phyloP scores from a whole-genome alignment of 2,888 invertebrate genomes.

The Trachelus tabidus region DNA sequence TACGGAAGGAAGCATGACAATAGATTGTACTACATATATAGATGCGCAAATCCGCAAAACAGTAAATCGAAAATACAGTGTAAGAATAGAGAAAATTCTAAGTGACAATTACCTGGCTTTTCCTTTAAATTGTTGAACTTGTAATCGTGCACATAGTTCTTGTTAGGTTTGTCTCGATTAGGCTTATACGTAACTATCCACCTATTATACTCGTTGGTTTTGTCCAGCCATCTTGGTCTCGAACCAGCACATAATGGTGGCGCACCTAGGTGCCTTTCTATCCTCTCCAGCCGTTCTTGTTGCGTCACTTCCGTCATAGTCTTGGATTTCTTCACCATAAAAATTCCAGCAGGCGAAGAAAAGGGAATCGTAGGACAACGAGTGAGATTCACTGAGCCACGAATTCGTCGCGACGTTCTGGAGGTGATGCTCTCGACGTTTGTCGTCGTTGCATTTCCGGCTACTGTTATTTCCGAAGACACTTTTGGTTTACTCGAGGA shows the following conservation, averaged over 20 bases:
- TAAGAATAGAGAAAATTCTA: not conserved
- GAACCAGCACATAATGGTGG: conserved; percentile 55
- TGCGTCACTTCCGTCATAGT: conserved; percentile 65
- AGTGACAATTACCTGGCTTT: conserved; percentile 53
- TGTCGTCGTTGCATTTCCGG: conserved; percentile 17
- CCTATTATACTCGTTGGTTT: conserved; percentile 44
- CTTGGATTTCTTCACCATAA: conserved; percentile 67
- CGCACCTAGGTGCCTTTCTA: conserved; percentile 68
- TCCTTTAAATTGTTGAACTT: conserved; percentile 51
- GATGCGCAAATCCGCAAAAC: not conserved
- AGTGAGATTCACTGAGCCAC: conserved; percentile 64
- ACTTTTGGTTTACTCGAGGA: conserved; percentile 13
- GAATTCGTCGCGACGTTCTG: conserved; percentile 63
- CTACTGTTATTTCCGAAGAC: not conserved
- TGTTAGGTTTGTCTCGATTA: conserved; percentile 47
- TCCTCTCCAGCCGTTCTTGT: conserved; percentile 68
- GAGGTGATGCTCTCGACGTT: conserved; percentile 28
- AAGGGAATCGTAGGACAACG: conserved; percentile 68
- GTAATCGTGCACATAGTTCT: conserved; percentile 52
- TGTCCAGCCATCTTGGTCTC: conserved; percentile 58
- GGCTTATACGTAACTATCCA: conserved; percentile 58
- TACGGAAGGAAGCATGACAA: not conserved
- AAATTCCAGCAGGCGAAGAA: conserved; percentile 69
- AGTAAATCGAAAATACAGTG: not conserved
- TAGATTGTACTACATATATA: not conserved